Evolutionary conservation across 2,888 invertebrate species (phyloP).

Genomic region (Sesia bembeciformis): DNA sequence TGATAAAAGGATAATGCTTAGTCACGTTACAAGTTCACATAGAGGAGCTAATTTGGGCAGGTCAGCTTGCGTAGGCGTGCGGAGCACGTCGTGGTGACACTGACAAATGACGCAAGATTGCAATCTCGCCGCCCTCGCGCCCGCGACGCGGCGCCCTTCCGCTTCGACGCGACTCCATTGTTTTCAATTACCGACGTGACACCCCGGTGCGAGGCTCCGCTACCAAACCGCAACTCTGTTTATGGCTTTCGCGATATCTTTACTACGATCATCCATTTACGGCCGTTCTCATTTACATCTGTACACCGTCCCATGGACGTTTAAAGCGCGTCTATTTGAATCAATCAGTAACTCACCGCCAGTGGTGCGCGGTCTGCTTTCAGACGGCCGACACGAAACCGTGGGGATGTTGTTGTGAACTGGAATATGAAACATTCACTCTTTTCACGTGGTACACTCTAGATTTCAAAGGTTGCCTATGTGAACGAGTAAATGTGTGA

Average conservation of each 20-base stretch:
- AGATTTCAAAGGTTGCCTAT: constrained; percentile 2
- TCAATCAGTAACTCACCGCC: constrained; percentile 55
- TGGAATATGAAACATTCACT: constrained; percentile 64
- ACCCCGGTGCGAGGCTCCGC: constrained; percentile 51
- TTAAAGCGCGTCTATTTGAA: constrained; percentile 35
- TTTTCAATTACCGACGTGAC: constrained; percentile 73
- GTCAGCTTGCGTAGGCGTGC: constrained; percentile 54
- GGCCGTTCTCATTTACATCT: constrained; percentile 46
- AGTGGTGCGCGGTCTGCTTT: constrained; percentile 58
- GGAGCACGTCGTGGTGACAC: constrained; percentile 73
- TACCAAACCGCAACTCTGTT: constrained; percentile 59
- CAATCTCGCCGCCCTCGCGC: constrained; percentile 77
- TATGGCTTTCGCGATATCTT: constrained; percentile 56
- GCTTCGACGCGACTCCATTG: constrained; percentile 61
- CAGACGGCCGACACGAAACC: constrained; percentile 86
- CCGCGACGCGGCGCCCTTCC: constrained; percentile 46
- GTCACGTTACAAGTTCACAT: neutral
- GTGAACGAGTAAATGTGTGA: neutral
- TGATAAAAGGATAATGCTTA: neutral
- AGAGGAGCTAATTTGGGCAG: constrained; percentile 52
- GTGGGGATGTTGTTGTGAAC: constrained; percentile 81
- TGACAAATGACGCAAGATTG: constrained; percentile 86
- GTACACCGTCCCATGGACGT: constrained; percentile 14
- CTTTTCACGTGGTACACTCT: constrained; percentile 39
- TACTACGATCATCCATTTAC: constrained; percentile 58